Evolutionary conservation across 2,888 invertebrate species (phyloP).

Genomic region (Sesia apiformis): DNA sequence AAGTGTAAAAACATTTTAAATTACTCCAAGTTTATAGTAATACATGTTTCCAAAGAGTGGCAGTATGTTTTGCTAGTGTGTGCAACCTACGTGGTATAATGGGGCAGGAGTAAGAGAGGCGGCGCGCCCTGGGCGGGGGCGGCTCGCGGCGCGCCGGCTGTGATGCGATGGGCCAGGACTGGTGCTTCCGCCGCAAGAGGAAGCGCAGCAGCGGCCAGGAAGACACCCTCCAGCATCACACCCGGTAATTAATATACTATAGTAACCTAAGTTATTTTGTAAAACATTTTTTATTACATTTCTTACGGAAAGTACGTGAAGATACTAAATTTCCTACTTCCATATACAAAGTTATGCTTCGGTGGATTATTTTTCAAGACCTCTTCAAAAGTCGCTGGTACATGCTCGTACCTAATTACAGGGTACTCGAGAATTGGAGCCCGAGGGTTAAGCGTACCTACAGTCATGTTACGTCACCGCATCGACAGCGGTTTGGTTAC

Average conservation of each 20-base stretch:
- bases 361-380: background rate
- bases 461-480: constrained; percentile 8
- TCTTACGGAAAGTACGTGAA: too few species aligned
- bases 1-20: too few species aligned
- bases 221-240: constrained; percentile 76
- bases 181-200: constrained; percentile 82
- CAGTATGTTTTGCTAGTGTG: constrained; percentile 4
- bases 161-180: constrained; percentile 82
- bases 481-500: constrained; percentile 3
- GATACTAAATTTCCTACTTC: too few species aligned
- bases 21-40: too few species aligned
- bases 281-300: too few species aligned
- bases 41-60: background rate
- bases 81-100: constrained; percentile 6
- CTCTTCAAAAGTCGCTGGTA: background rate
- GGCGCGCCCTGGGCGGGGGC: constrained; percentile 67
- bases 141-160: constrained; percentile 71
- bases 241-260: constrained; percentile 43
- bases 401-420: background rate
- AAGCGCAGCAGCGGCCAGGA: constrained; percentile 80
- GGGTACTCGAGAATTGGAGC: background rate
- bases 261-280: too few species aligned
- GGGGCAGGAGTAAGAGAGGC: constrained; percentile 33
- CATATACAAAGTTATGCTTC: too few species aligned
- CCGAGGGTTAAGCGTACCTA: constrained; percentile 4